A percentile compares a stretch with the other conserved stretches of the same genome.
Evolutionary conservation across 2,113 vertebrate genomes (phyloP).

Genomic region (Eptesicus fuscus): DNA sequence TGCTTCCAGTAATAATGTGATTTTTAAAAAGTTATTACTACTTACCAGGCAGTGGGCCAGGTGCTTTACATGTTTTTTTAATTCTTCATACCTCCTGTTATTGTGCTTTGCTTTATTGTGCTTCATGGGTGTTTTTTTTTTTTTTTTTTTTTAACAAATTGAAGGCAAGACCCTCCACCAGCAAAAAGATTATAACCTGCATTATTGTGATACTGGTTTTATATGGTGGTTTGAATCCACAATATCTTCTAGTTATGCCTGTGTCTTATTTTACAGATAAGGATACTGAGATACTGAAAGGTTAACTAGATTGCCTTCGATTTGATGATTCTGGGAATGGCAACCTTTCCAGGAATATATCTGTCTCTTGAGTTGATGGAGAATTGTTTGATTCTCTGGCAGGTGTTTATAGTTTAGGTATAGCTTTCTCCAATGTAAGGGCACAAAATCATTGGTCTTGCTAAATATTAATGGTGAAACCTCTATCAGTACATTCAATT

Average conservation of each 20-base stretch:
- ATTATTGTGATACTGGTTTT: not conserved
- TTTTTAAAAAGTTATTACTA: not conserved
- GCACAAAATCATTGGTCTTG: not conserved
- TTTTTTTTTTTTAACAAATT: not conserved
- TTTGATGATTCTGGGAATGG: conserved; percentile 34
- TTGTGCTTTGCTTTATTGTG: not conserved
- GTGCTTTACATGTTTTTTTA: conserved; percentile 16
- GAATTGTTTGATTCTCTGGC: not conserved
- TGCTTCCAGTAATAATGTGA: not conserved
- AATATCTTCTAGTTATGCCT: not conserved
- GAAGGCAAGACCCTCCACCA: not conserved
- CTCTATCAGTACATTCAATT: not conserved
- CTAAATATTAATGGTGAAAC: not conserved
- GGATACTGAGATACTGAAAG: not conserved
- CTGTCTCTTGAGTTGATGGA: not conserved
- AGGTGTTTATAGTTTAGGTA: not conserved
- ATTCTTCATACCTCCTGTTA: not conserved
- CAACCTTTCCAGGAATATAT: not conserved
- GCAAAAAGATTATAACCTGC: not conserved
- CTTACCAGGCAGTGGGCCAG: not conserved
- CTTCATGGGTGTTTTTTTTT: not conserved
- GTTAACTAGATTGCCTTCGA: not conserved
- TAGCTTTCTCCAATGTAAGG: not conserved
- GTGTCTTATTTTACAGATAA: not conserved
- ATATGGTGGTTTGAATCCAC: not conserved